Percentiles rank a stretch among this genome's conserved stretches.
Evolutionary conservation across 2,888 invertebrate species (phyloP).

Genomic region (Leptopilina syphax): DNA sequence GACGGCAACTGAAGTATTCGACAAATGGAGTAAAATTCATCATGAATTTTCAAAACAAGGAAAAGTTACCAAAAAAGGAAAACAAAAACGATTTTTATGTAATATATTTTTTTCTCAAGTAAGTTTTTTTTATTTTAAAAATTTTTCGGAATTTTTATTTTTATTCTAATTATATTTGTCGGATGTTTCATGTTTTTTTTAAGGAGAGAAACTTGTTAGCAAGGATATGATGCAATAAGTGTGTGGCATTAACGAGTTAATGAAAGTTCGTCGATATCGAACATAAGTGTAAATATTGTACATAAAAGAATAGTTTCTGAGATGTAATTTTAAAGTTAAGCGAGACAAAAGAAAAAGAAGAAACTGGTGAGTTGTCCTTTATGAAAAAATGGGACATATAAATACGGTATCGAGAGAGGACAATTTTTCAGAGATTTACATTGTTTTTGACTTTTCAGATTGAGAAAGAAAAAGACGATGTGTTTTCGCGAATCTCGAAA

Average conservation of each 20-base stretch:
- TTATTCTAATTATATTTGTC: neutral
- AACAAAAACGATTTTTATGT: neutral
- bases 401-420: slow-evolving; percentile 9
- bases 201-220: slow-evolving; percentile 17
- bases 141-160: slow-evolving; percentile 1
- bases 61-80: neutral
- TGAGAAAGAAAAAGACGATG: slow-evolving; percentile 19
- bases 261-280: slow-evolving; percentile 53
- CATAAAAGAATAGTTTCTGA: slow-evolving; percentile 43
- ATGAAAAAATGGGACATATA: neutral
- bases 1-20: slow-evolving; percentile 12
- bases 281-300: slow-evolving; percentile 54
- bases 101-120: slow-evolving; percentile 13
- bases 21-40: neutral
- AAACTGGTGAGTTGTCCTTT: neutral
- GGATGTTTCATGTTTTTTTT: slow-evolving; percentile 2
- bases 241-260: slow-evolving; percentile 64
- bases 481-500: slow-evolving; percentile 15
- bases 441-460: neutral
- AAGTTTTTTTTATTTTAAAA: slow-evolving; percentile 37
- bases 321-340: neutral
- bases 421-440: neutral
- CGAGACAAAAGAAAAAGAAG: neutral
- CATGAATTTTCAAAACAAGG: neutral
- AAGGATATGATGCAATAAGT: slow-evolving; percentile 65